A percentile compares a stretch with the other conserved stretches of the same genome.
Conservation (phyloP, 1,140 invertebrate genomes). For the Amyelois transitella region DNA sequence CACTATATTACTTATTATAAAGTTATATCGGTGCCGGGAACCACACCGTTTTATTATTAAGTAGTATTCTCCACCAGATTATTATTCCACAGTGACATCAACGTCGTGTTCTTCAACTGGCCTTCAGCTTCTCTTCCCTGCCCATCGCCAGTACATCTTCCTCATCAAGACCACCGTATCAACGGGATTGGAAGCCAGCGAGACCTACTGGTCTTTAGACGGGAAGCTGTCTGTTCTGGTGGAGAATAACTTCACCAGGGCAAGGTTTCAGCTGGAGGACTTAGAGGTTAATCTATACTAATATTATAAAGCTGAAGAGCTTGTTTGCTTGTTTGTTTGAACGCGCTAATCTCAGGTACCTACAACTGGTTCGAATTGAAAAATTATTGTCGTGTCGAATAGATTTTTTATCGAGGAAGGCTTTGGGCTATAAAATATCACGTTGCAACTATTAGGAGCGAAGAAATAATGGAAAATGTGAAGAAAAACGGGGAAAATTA, state of each 20-base stretch:
- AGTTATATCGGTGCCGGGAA: slow-evolving; percentile 15
- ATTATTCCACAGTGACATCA: slow-evolving; percentile 17
- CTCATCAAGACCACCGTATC: slow-evolving; percentile 44
- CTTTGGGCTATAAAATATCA: too few species aligned
- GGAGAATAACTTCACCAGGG: slow-evolving; percentile 40
- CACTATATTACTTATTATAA: slow-evolving; percentile 4
- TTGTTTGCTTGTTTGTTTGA: too few species aligned
- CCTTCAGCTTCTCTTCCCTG: slow-evolving; percentile 37
- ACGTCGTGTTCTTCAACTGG: slow-evolving; percentile 16
- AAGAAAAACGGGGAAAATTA: too few species aligned
- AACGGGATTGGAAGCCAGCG: slow-evolving; percentile 25
- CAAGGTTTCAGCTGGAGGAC: slow-evolving; percentile 31
- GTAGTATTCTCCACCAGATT: background rate
- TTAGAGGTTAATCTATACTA: slow-evolving; percentile 44
- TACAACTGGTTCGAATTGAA: too few species aligned
- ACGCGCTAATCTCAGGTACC: too few species aligned
- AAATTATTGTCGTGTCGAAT: too few species aligned
- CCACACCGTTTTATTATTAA: slow-evolving; percentile 8
- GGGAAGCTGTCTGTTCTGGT: slow-evolving; percentile 26
- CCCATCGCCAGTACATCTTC: slow-evolving; percentile 36
- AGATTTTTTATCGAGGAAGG: too few species aligned
- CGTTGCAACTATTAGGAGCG: too few species aligned
- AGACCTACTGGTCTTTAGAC: slow-evolving; percentile 41
- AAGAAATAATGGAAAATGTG: too few species aligned
- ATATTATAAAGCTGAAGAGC: too few species aligned